phyloP scores from a whole-genome alignment of 2,888 invertebrate species.

The Chrysodeixis includens region DNA sequence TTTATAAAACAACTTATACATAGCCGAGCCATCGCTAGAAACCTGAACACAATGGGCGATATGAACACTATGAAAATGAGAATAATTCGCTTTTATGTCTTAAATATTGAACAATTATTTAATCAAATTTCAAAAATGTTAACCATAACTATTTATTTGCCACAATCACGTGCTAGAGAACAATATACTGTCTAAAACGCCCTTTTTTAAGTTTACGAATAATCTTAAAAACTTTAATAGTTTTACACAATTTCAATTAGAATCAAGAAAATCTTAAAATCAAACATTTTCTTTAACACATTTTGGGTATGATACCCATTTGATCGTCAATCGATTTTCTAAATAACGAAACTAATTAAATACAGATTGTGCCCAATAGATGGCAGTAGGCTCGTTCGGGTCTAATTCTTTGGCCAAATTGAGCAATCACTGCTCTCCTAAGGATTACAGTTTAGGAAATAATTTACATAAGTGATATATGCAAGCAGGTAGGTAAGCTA shows the following conservation, averaged over 20 bases:
- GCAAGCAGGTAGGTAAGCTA: neutral
- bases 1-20: slow-evolving; percentile 18
- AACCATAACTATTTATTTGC: neutral
- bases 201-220: neutral
- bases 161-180: neutral
- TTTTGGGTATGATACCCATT: neutral
- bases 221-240: neutral
- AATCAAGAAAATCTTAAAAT: neutral
- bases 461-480: neutral
- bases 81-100: neutral
- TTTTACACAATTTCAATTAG: neutral
- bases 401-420: slow-evolving; percentile 1
- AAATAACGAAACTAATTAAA: neutral
- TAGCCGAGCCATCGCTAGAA: slow-evolving; percentile 26
- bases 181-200: neutral
- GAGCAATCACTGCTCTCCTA: neutral
- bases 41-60: slow-evolving; percentile 19
- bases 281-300: too few species aligned
- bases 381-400: neutral
- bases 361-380: too few species aligned
- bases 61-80: neutral
- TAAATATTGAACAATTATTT: neutral
- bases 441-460: neutral
- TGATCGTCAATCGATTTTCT: neutral
- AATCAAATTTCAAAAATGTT: neutral